Conservation (phyloP, 1,140 invertebrate species). For the Melanaphis sacchari region DNA sequence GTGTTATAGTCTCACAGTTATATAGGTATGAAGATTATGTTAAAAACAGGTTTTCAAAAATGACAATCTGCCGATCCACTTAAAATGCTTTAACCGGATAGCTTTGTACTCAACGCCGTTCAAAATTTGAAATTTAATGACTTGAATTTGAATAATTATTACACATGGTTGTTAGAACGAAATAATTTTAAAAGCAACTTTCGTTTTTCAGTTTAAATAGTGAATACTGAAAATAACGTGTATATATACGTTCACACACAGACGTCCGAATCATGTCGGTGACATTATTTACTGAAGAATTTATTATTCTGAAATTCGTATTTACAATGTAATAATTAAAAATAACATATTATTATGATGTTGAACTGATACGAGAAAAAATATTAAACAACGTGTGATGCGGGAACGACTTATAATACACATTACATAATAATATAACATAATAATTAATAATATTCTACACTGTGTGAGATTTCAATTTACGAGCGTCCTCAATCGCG, state of each 20-base stretch:
- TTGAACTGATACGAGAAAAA: neutral
- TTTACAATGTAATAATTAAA: too few species aligned
- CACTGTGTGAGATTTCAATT: slow-evolving; percentile 18
- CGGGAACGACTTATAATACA: neutral
- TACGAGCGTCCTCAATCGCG: neutral
- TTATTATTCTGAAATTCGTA: neutral
- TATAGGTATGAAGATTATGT: slow-evolving; percentile 14
- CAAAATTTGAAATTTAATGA: neutral
- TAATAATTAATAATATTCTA: neutral
- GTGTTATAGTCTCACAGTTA: neutral
- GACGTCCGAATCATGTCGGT: neutral
- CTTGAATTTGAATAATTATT: neutral
- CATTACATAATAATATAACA: neutral
- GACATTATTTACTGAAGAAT: neutral
- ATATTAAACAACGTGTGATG: neutral
- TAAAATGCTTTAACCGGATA: neutral
- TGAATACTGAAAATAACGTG: neutral
- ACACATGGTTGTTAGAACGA: neutral
- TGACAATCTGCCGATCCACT: neutral
- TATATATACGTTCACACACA: neutral
- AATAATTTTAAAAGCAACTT: neutral
- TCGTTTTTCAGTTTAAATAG: neutral
- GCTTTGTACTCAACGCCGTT: neutral
- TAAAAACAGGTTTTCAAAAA: slow-evolving; percentile 44
- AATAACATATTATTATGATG: too few species aligned